Evolutionary conservation across 2,797 vertebrate species (phyloP), one percentile per base, ranked within the genome.

Genomic region (Hybognathus amarus): DNA sequence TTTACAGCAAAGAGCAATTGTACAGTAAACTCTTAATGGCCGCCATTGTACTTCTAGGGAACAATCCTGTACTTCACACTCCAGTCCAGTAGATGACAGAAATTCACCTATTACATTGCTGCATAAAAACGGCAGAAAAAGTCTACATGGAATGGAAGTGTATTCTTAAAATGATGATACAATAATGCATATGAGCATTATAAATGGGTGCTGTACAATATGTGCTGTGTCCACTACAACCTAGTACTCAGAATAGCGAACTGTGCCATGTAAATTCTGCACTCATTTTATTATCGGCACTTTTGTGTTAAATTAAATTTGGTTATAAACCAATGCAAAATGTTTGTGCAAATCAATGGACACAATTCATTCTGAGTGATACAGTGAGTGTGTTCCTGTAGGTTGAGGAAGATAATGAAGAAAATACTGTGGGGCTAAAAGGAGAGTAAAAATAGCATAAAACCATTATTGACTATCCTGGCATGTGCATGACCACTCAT

Each of bases 401-500:
- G 8, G 30, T 67, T 68, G 3, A 24, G 45, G 33, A 24, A 40
- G 45, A 80, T 69, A 59, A 63, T 63, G 6, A 27, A 69, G 33
- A 40, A 18, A 27, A 12, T 27, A 22, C 17, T 20, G 30, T 18
- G 38, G 24, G 38, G 56, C 17, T 63, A 45, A 77, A 45, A 45
- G 38, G 56, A 63, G 56, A 77, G 38, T 22, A 45, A 30, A 77
- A 63, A 64, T 77, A 63, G 11, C 13, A 15, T 45, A 30, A 90
- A 89, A 87, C 73, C 78, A 50, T 92, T 86, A 86, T 78, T 78
- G 85, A 77, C 77, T 87, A 90, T 91, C 88, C 88, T 87, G 77
- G 83, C 83, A 85, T 90, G 88, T 87, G 85, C 76, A 86, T 83
- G 77, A 4, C 83, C 88, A 77, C 87, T 93, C 92, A 93, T 88